Base-by-base conservation (phyloP, 2,113 vertebrate genomes). In the Osmerus mordax region DNA sequence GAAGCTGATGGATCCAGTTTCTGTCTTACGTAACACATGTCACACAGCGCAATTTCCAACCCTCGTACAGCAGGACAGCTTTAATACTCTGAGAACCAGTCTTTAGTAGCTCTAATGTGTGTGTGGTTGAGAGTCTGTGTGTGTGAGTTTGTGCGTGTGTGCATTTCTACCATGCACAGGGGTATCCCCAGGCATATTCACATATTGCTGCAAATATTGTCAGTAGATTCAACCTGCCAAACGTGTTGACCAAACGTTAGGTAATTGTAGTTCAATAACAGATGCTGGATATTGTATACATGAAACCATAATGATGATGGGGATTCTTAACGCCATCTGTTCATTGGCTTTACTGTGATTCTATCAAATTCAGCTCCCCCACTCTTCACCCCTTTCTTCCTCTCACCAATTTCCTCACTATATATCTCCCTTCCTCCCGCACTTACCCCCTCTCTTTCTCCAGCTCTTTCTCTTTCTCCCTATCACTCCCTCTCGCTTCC, bases 181-280 rank as follows among this genome's bases (percentile, higher is more conserved):
- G 58, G 60, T 65, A n/a, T 54, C 70, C 63, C 69, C 16, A 69
- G 59, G 47, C 58, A 74, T 72, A 71, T 52, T 73, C 64, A 19
- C 69, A 70, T 19, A 15, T 18, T 0, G 21, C 7, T 63, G 67
- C 82, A 80, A 84, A 84, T 83, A 82, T 83, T 84, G 82, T 65
- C 77, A 29, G 67, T 28, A 51, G 65, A 67, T 54, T 21, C 67
- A 75, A 54, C 21, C 32, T 71, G 80, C 71, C 75, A 73, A 71
- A 79, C 68, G 63, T 68, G 55, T 14, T 71, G 78, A n/a, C 41
- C 47, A 52, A 28, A 32, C 61, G 7, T 15, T n/a, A 59, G 28
- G 16, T 36, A 11, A 64, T 64, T 64, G 16, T n/a, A 15, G 36
- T 25, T 25, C 47, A 67, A 23, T 79, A 58, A 77, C 86, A 83